phyloP scores from a whole-genome alignment of 2,113 vertebrate genomes.

The Forbesichthys papilliferus region DNA sequence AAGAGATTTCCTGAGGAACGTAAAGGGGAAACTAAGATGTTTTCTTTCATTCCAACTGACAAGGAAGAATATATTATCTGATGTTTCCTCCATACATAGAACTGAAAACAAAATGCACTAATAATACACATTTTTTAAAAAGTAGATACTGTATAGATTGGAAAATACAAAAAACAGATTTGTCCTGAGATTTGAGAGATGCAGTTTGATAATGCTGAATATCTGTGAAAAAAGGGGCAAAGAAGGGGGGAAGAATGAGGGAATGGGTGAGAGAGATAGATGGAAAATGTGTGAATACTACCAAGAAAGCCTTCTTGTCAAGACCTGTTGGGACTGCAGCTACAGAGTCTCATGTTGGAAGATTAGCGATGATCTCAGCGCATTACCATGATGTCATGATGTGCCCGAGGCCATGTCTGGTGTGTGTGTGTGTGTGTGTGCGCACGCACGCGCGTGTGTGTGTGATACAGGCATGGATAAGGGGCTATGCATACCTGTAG shows the following conservation, averaged over 20 bases:
- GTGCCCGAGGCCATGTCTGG: constrained; percentile 61
- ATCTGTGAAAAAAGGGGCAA: background rate
- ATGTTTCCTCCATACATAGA: background rate
- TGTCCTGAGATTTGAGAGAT: background rate
- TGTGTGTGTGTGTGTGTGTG: constrained; percentile 16
- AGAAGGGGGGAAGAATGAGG: background rate
- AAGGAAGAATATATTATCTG: background rate
- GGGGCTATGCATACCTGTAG: constrained; percentile 6
- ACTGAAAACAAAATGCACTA: background rate
- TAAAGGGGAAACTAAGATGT: constrained; percentile 10
- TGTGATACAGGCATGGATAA: constrained; percentile 2
- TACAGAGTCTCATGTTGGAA: constrained; percentile 37
- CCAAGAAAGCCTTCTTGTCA: constrained; percentile 59
- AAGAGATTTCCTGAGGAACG: constrained; percentile 38
- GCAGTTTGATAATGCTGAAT: constrained; percentile 3
- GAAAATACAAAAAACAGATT: background rate
- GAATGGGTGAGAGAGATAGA: constrained; percentile 16
- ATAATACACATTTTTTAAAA: too few relatives aligned
- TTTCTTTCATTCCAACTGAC: background rate
- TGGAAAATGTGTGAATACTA: constrained; percentile 1
- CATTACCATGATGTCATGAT: constrained; percentile 73
- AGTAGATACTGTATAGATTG: background rate
- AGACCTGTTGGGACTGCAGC: constrained; percentile 62
- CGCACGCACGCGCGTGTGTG: background rate
- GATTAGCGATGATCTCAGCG: constrained; percentile 74